phyloP scores from a whole-genome alignment of 2,888 invertebrate species.

The Tanytarsus gracilentus region DNA sequence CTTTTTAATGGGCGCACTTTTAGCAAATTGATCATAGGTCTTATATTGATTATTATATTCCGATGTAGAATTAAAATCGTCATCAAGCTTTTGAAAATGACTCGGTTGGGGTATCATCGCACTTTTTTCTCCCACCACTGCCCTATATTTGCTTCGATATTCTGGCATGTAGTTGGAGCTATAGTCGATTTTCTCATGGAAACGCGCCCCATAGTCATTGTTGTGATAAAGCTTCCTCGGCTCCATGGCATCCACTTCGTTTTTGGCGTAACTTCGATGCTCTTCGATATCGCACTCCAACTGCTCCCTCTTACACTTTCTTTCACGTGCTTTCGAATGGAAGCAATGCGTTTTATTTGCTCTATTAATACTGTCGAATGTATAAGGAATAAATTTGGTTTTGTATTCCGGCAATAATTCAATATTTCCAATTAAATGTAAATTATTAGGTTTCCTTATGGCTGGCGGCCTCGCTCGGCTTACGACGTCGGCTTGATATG shows the following conservation, averaged over 20 bases:
- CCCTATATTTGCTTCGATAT: slow-evolving; percentile 39
- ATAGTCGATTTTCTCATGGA: slow-evolving; percentile 32
- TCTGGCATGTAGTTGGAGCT: slow-evolving; percentile 35
- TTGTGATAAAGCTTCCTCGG: background rate
- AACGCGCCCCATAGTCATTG: slow-evolving; percentile 20
- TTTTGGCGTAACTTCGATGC: background rate
- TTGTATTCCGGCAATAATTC: slow-evolving; percentile 37
- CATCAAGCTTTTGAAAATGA: slow-evolving; percentile 38
- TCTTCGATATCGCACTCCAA: background rate
- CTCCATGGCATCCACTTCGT: background rate
- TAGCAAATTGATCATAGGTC: slow-evolving; percentile 41
- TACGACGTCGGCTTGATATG: slow-evolving; percentile 36
- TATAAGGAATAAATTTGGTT: slow-evolving; percentile 36
- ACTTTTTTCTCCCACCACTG: slow-evolving; percentile 40
- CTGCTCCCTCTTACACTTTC: too few species aligned
- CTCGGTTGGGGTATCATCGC: slow-evolving; percentile 42
- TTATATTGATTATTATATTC: slow-evolving; percentile 42
- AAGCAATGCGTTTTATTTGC: slow-evolving; percentile 15
- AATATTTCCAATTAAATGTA: slow-evolving; percentile 34
- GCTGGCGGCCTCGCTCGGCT: slow-evolving; percentile 33
- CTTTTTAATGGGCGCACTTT: slow-evolving; percentile 42
- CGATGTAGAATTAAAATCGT: slow-evolving; percentile 38
- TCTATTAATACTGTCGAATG: slow-evolving; percentile 14
- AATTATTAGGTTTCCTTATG: slow-evolving; percentile 37
- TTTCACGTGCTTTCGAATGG: slow-evolving; percentile 5